Evolutionary conservation across 1,140 invertebrate genomes (phyloP).

Genomic region (Papilio polyxenes): DNA sequence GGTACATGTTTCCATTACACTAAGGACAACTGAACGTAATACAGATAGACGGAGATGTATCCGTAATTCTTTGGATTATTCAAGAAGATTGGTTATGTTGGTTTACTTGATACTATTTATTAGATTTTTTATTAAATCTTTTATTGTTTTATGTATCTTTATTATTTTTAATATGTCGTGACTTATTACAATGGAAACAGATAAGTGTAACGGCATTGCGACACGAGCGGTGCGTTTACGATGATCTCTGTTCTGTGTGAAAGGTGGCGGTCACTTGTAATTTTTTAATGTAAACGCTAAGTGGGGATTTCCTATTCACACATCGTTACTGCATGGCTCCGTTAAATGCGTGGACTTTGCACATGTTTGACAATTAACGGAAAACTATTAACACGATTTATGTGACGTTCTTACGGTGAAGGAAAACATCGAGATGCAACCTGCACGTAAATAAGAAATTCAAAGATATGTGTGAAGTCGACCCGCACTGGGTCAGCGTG

Average conservation of each 20-base stretch:
- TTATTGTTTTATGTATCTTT: neutral
- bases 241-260: conserved; percentile 46
- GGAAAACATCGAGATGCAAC: too few species aligned
- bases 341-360: conserved; percentile 28
- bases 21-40: conserved; percentile 11
- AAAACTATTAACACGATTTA: neutral
- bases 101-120: too few species aligned
- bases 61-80: too few species aligned
- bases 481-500: too few species aligned
- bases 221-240: conserved; percentile 41
- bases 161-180: neutral
- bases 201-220: conserved; percentile 42
- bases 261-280: conserved; percentile 44
- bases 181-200: conserved; percentile 35
- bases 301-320: conserved; percentile 14
- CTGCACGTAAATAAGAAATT: too few species aligned
- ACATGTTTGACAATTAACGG: conserved; percentile 1
- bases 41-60: neutral
- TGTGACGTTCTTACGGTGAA: too few species aligned
- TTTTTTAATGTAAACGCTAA: conserved; percentile 47
- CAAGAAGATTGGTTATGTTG: too few species aligned
- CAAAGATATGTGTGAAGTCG: too few species aligned
- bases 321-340: neutral
- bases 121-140: neutral
- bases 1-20: conserved; percentile 56